A percentile compares a stretch with the other conserved stretches of the same genome.
Evolutionary conservation across 37 sponge, comb jelly and placozoan species (phyloP).

Genomic region (Eunapius fragilis): DNA sequence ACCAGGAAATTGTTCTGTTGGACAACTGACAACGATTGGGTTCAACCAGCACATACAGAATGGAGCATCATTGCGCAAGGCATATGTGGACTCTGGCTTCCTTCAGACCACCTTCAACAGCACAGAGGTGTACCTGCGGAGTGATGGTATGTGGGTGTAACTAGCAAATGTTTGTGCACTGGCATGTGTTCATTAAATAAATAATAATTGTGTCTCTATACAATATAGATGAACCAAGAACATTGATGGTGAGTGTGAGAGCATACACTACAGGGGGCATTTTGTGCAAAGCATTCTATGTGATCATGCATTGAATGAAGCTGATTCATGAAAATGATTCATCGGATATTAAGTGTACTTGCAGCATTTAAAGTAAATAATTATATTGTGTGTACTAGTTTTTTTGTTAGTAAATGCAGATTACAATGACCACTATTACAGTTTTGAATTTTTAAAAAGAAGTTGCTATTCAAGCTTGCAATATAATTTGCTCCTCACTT

Average conservation of each 20-base stretch:
- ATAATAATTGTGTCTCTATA: neutral
- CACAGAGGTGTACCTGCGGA: constrained; percentile 29
- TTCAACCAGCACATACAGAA: constrained; percentile 33
- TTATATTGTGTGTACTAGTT: no score
- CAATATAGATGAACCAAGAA: constrained; percentile 27
- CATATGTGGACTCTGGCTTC: constrained; percentile 44
- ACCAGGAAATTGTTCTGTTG: constrained; percentile 45
- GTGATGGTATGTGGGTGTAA: constrained; percentile 13
- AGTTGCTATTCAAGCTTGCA: no score
- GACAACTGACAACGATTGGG: constrained; percentile 53
- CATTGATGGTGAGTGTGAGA: neutral
- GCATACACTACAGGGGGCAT: no score
- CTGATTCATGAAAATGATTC: no score
- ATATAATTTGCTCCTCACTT: no score
- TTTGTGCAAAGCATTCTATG: no score
- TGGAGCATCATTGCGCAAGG: constrained; percentile 9
- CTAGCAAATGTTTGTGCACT: neutral
- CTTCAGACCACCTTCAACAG: neutral
- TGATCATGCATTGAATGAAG: no score
- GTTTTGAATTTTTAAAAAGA: no score
- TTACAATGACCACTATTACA: no score
- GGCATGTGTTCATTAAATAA: neutral
- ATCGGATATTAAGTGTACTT: no score
- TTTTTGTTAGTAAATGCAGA: no score
- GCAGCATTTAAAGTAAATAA: no score